Evolutionary conservation across 2,888 invertebrate genomes (phyloP).

Genomic region (Epirrhoe tristata): DNA sequence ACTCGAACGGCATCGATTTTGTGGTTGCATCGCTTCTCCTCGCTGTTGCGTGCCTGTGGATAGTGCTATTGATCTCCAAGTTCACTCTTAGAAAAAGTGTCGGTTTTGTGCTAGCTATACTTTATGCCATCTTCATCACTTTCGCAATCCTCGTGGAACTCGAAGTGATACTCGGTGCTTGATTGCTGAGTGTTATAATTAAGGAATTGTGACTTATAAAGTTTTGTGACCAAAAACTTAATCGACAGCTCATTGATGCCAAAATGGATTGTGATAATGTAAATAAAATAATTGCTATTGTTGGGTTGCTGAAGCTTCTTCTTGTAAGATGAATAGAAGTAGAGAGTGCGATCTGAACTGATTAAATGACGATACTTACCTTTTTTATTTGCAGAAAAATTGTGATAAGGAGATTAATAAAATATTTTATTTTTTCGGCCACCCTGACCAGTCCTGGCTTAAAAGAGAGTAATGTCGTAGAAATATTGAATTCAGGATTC

Average conservation of each 20-base stretch:
- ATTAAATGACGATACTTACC: too few relatives aligned
- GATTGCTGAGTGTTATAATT: conserved; percentile 27
- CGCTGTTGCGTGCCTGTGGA: conserved; percentile 89
- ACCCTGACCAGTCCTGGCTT: too few relatives aligned
- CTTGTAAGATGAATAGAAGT: too few relatives aligned
- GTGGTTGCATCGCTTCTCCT: conserved; percentile 91
- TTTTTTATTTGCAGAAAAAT: too few relatives aligned
- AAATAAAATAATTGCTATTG: conserved; percentile 4
- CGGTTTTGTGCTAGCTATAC: conserved; percentile 87
- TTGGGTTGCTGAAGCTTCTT: too few relatives aligned
- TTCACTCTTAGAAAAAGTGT: conserved; percentile 89
- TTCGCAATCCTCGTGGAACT: conserved; percentile 92
- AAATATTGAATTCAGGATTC: too few relatives aligned
- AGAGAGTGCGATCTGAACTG: too few relatives aligned
- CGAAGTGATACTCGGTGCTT: conserved; percentile 85
- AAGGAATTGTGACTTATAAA: not conserved
- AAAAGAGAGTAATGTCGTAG: too few relatives aligned
- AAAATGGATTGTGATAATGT: conserved; percentile 21
- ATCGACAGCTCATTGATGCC: conserved; percentile 1
- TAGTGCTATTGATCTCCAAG: conserved; percentile 88
- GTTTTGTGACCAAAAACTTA: not conserved
- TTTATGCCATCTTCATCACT: conserved; percentile 90
- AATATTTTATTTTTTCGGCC: too few relatives aligned
- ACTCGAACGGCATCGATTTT: conserved; percentile 92
- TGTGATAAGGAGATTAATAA: too few relatives aligned